phyloP scores from a whole-genome alignment of 2,888 invertebrate genomes.

The Charanyca ferruginea region DNA sequence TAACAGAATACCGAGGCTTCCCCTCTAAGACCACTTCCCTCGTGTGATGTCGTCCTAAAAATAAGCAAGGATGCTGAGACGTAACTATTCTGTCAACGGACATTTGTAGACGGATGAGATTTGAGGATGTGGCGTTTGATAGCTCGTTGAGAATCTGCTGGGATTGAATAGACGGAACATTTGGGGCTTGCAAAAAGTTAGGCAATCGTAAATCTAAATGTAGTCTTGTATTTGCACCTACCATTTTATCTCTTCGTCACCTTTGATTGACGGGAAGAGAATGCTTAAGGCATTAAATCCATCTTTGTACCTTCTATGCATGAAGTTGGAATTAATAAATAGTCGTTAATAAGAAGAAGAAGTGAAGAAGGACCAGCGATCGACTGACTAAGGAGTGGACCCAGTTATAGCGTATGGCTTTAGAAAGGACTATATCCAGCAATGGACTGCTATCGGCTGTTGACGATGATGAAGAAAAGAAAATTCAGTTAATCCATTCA shows the following conservation, averaged over 20 bases:
- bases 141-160: constrained; percentile 31
- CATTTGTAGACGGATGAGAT: constrained; percentile 65
- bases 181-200: constrained; percentile 2
- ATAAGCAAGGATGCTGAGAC: constrained; percentile 73
- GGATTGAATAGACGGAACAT: constrained; percentile 6
- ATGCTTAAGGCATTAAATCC: too few relatives aligned
- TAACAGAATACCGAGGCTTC: constrained; percentile 70
- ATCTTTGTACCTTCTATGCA: too few relatives aligned
- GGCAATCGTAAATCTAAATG: constrained; percentile 8
- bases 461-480: background rate
- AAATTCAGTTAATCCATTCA: background rate
- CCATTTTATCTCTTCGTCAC: too few relatives aligned
- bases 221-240: too few relatives aligned
- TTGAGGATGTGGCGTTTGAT: constrained; percentile 46
- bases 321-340: too few relatives aligned
- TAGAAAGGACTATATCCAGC: background rate
- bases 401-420: too few relatives aligned
- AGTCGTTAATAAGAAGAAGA: too few relatives aligned
- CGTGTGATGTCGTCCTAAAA: constrained; percentile 79
- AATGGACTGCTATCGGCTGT: background rate
- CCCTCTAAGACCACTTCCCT: constrained; percentile 76
- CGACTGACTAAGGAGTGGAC: too few relatives aligned
- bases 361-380: background rate
- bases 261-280: too few relatives aligned
- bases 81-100: constrained; percentile 65